Base-by-base conservation (phyloP, 1,140 invertebrate genomes). In the Drosophila varians region DNA sequence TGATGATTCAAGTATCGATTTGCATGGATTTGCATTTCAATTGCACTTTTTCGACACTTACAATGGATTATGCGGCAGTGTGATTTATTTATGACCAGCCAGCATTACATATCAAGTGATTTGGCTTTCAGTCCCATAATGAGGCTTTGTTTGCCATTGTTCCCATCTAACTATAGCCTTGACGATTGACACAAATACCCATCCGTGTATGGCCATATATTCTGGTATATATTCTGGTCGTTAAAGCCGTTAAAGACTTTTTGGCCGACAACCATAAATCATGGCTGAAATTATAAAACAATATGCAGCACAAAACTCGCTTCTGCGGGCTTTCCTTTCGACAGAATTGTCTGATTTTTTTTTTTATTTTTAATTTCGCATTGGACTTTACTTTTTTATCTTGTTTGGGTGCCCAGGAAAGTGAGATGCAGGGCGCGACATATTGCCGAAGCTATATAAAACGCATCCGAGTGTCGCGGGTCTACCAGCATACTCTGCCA, bases 11-110 rank as follows among this genome's bases (percentile, higher is more conserved):
- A 86, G 80, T 84, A 84, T 84, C 80, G 80, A 84, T 84, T 84
- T 84, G 80, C 80, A 84, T 84, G 86, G 80, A 84, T 84, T 84
- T 84, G 80, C 80, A 84, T 84, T 84, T 84, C 72, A 84, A 84
- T 86, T 84, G 80, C 80, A 86, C 65, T 80, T 84, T 79, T 84
- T 84, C 80, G 80, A 86, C 80, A 84, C 80, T 84, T 84, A 84
- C 80, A 84, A 84, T 84, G 80, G 76, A 84, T 84, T 86, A 86
- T 86, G 68, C 83, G 79, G 79, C 79, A 86, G 76, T 84, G 52
- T 86, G 82, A 86, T 86, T 86, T 87, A 86, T 86, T 86, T 86
- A 74, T 77, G 76, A 56, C 58, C 68, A 79, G 64, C 58, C 68
- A 79, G 76, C 80, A 74, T 76, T 75, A 51, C 62, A 78, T 65